A percentile compares a stretch with the other conserved stretches of the same genome.
Conservation (phyloP, 2,888 invertebrate species). For the Andrena bucephala region DNA sequence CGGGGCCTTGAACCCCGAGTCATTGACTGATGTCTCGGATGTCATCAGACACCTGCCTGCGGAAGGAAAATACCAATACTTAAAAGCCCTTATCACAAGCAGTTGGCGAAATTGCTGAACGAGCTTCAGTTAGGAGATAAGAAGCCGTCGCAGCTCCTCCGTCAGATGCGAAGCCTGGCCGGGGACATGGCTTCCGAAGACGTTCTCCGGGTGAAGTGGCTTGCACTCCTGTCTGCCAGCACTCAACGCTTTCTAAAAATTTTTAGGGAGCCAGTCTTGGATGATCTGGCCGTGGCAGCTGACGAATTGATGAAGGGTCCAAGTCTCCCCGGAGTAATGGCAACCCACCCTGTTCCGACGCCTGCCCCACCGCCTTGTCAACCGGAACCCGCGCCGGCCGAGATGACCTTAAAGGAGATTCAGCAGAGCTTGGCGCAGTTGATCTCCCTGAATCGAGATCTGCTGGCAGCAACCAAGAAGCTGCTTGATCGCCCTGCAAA, state of each 20-base stretch:
- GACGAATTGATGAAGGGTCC: neutral
- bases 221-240: neutral
- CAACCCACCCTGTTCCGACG: no score
- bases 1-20: neutral
- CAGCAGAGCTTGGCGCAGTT: no score
- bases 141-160: neutral
- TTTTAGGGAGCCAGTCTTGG: neutral
- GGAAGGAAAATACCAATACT: accelerated
- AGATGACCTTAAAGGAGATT: no score
- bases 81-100: neutral
- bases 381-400: accelerated
- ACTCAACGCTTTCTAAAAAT: neutral
- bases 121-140: neutral
- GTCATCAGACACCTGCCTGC: neutral
- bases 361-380: accelerated
- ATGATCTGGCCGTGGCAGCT: neutral
- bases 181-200: neutral
- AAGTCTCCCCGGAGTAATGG: no score
- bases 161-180: neutral
- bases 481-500: no score
- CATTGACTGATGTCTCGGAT: neutral
- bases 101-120: neutral
- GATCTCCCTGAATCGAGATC: no score
- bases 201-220: neutral
- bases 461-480: no score